These are phyloP conservation scores for Slavum lentiscoides DNA, from an alignment of 2,888 invertebrate genomes.

Conservation along the genomic window DNA sequence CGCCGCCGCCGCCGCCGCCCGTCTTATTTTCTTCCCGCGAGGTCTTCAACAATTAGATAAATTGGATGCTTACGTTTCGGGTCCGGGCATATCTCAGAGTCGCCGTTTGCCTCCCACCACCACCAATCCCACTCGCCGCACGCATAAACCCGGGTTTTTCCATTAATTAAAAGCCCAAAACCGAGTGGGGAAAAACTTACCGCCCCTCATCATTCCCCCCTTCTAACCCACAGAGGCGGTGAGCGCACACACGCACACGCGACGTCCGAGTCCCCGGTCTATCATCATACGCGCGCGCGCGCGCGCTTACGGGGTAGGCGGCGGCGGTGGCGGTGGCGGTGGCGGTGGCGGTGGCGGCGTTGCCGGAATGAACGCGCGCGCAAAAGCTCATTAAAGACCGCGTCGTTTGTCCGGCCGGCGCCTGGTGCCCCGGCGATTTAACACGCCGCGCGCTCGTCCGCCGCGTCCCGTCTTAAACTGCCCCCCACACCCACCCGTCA, in stretches of 20 bases:
- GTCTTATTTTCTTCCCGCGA: conserved; percentile 28
- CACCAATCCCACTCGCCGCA: background rate
- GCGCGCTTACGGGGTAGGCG: background rate
- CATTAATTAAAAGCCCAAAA: conserved; percentile 53
- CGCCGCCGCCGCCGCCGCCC: background rate
- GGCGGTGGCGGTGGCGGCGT: conserved; percentile 27
- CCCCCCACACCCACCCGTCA: background rate
- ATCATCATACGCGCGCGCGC: background rate
- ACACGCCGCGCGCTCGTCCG: conserved; percentile 7
- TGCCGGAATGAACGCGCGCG: conserved; percentile 46
- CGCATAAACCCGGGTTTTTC: conserved; percentile 26
- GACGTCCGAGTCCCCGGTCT: conserved; percentile 11
- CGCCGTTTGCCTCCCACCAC: conserved; percentile 25
- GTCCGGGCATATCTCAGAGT: conserved; percentile 50
- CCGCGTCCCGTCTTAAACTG: background rate
- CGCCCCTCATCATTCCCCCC: background rate
- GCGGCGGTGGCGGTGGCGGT: conserved; percentile 19
- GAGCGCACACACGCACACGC: background rate
- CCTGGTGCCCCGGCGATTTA: conserved; percentile 52
- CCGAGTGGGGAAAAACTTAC: conserved; percentile 46
- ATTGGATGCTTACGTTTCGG: conserved; percentile 52
- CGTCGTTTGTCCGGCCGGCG: conserved; percentile 53
- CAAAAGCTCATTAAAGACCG: conserved; percentile 53
- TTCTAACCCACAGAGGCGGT: background rate
- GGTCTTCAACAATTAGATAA: conserved; percentile 53